A percentile compares a stretch with the other conserved stretches of the same genome.
Conservation (phyloP, 2,888 invertebrate species). For the Lithophane leautieri region DNA sequence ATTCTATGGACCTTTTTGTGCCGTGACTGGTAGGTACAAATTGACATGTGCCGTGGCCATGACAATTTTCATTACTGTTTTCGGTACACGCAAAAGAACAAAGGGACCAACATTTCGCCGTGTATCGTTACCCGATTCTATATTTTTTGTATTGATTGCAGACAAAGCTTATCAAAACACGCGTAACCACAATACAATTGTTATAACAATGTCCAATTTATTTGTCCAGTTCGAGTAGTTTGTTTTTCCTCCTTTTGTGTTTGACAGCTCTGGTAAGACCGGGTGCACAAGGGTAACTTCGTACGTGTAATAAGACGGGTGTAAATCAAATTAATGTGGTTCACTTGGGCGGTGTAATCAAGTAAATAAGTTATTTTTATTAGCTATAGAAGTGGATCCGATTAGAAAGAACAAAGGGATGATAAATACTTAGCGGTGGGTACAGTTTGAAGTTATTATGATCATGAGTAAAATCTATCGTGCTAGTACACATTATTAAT, state of each 20-base stretch:
- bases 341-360: conserved; percentile 36
- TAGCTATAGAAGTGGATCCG: conserved; percentile 37
- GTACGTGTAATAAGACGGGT: conserved; percentile 41
- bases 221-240: conserved; percentile 38
- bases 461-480: not conserved
- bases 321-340: conserved; percentile 59
- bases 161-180: conserved; percentile 21
- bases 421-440: conserved; percentile 15
- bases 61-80: conserved; percentile 52
- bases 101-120: conserved; percentile 9
- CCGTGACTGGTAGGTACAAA: conserved; percentile 28
- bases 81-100: conserved; percentile 40
- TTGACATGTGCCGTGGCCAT: conserved; percentile 40
- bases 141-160: conserved; percentile 22
- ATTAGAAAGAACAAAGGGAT: conserved; percentile 9
- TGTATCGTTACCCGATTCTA: conserved; percentile 6
- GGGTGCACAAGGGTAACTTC: conserved; percentile 33
- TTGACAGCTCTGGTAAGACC: conserved; percentile 44
- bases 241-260: conserved; percentile 43
- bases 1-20: conserved; percentile 33
- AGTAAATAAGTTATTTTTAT: conserved; percentile 46
- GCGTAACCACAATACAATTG: conserved; percentile 16
- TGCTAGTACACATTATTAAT: not conserved
- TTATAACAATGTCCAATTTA: conserved; percentile 51
- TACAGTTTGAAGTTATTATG: conserved; percentile 1